Base-by-base conservation (phyloP, 2,888 invertebrate species). In the Apoda limacodes region DNA sequence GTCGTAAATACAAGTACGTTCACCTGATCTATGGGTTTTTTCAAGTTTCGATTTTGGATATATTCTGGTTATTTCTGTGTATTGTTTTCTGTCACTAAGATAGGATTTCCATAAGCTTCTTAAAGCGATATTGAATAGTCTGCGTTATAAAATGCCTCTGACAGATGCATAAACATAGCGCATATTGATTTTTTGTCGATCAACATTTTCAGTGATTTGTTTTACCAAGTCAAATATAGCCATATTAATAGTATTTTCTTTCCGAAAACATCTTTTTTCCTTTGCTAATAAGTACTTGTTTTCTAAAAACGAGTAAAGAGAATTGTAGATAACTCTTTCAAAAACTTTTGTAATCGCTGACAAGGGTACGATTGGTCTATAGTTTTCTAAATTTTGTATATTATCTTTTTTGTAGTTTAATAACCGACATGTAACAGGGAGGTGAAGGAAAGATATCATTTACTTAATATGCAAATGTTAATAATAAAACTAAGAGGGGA, bases 351-450 rank as follows among this genome's bases (percentile, higher is more conserved):
- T 25, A 9, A 35, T 14, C 9, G 32, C 14, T 11, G 32, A 28
- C 21, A 28, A 15, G 12, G 28, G 9, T n/a, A 32, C 31, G 15
- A 35, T 25, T n/a, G 35, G 32, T 20, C 35, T 22, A 9, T 35
- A 32, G 9, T 31, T 28, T 13, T 14, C 9, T 17, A 24, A 4
- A 3, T 2, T 14, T 9, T 9, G 11, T 9, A 13, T 27, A 13
- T 25, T 21, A 4, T 24, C 22, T 24, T 28, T 28, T 15, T 22
- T 23, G 9, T 23, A n/a, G 3, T 22, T 20, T 5, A 23, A 23
- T n/a, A 21, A 20, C 14, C 30, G 19, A 2, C 22, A 24, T 2
- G 13, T 22, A 9, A 12, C 2, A 9, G 2, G 3, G 27, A 9
- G 14, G 26, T 23, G 9, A 4, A 2, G 3, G 33, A 15, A 2